A percentile compares a stretch with the other conserved stretches of the same genome.
These are phyloP conservation scores for Psittacula echo DNA, from an alignment of 2,797 vertebrate species.

Conservation along the genomic window DNA sequence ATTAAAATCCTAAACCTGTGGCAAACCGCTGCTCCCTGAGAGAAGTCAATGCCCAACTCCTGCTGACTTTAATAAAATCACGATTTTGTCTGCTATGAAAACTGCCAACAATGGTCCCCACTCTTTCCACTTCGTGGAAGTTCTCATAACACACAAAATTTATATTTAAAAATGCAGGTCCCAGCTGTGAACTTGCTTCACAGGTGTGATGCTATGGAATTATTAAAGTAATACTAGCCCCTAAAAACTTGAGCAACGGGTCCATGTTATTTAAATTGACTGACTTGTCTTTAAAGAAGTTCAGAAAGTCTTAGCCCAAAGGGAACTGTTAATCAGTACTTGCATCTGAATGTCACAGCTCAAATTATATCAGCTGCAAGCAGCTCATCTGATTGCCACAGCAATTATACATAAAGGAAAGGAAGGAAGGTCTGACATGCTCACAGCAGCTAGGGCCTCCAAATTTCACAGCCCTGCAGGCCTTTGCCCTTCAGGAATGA, in stretches of 20 bases:
- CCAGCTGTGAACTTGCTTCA: not conserved
- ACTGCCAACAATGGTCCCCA: not conserved
- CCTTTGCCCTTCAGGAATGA: not conserved
- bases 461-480: not conserved
- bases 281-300: not conserved
- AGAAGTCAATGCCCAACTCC: not conserved
- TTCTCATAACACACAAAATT: not conserved
- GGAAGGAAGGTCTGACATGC: not conserved
- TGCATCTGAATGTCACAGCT: not conserved
- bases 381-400: not conserved
- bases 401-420: not conserved
- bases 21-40: not conserved
- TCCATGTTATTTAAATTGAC: not conserved
- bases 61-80: not conserved
- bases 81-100: not conserved
- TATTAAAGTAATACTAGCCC: not conserved
- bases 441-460: not conserved
- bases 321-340: not conserved
- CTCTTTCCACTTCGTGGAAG: not conserved
- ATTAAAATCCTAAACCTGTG: not conserved
- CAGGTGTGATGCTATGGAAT: not conserved
- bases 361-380: not conserved
- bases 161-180: not conserved
- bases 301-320: not conserved
- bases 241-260: not conserved